phyloP scores from a whole-genome alignment of 2,888 invertebrate genomes.

The Pyrrhosoma nymphula region DNA sequence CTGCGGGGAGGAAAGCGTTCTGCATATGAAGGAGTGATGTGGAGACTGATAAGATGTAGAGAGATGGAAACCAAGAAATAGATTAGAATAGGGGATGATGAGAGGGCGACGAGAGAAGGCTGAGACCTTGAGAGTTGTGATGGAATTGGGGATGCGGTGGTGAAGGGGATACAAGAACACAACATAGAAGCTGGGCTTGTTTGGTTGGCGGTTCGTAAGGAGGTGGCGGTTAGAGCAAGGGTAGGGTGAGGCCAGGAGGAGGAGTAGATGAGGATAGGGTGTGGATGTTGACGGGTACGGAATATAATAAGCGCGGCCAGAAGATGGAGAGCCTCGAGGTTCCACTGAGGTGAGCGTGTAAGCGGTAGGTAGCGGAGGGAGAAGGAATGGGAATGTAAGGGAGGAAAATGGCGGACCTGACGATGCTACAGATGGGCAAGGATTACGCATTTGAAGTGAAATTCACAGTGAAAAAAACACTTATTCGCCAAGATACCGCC shows the following conservation, averaged over 20 bases:
- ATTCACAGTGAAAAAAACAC: too few relatives aligned
- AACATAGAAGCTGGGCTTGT: neutral
- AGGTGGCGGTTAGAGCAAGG: neutral
- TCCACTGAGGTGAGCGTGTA: neutral
- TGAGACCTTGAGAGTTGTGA: neutral
- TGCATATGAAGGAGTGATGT: neutral
- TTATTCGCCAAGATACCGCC: too few relatives aligned
- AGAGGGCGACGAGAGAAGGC: neutral
- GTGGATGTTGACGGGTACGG: neutral
- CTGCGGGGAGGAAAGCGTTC: neutral
- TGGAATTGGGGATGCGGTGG: neutral
- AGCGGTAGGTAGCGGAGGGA: neutral
- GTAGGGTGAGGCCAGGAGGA: neutral
- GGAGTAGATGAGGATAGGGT: neutral
- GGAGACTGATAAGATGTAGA: neutral
- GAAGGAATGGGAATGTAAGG: neutral
- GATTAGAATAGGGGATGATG: neutral
- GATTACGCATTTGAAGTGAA: too few relatives aligned
- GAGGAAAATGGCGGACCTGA: neutral
- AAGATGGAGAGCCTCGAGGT: neutral
- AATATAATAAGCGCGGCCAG: slow-evolving; percentile 37
- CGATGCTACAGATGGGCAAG: too few relatives aligned
- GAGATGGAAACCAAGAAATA: neutral
- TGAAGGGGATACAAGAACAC: neutral
- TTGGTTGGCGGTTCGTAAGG: neutral